Base-by-base conservation (phyloP, 2,113 vertebrate genomes). In the Channa maculata region DNA sequence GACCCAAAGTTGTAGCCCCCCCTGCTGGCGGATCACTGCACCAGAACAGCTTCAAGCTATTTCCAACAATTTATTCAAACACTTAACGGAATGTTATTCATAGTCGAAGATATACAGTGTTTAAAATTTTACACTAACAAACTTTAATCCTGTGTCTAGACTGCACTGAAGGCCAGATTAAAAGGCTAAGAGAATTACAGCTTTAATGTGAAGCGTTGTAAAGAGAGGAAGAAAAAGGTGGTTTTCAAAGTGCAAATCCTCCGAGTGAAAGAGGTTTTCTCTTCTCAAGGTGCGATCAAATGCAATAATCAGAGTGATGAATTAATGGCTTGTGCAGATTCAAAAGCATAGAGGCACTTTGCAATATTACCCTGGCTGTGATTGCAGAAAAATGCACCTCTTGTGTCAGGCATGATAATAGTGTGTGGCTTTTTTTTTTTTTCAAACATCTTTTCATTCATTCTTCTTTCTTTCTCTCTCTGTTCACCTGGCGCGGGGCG, bases 1-100 rank as follows among this genome's bases (percentile, higher is more conserved):
- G 59, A 59, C 52, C 55, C 72, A 52, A 82, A 71, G 80, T 72
- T 82, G 79, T 79, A 92, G 51, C 89, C 67, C 92, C 92, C 90
- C 90, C 92, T 93, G 72, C 89, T 82, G 90, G 91, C 48, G 1
- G 45, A 38, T 61, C 46, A 10, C 34, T 55, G 73, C 64, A 61
- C 63, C 14, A 2, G 38, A 78, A 52, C 64, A 64, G 53, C 44
- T 48, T 34, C 36, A 2, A n/a, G 44, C 9, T n/a, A 41, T 24
- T 77, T 60, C 4, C 73, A 39, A 8, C 6, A 51, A 50, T 57
- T 2, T 5, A 37, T 61, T 41, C 9, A 0, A 1, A 36, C 48
- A 6, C 6, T 7, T 41, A 34, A 14, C 24, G 24, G 33, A 44
- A 33, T 45, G 10, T 36, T 59, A 52, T 63, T 66, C 50, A 13